Conservation (phyloP, 2,888 invertebrate species). For the Perdita meconis region DNA sequence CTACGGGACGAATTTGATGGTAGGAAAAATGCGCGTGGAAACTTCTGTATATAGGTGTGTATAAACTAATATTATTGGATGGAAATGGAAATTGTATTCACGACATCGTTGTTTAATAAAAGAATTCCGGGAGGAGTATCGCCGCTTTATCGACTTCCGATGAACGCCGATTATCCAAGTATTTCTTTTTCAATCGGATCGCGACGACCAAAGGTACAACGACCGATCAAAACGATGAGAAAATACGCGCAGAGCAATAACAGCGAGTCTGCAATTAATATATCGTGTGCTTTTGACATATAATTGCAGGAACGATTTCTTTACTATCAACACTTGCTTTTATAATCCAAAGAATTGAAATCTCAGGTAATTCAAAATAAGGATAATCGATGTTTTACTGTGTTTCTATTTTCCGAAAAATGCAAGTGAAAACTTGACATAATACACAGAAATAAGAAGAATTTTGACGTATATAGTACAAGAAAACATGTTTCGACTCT, state of each 20-base stretch:
- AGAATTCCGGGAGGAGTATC: constrained; percentile 24
- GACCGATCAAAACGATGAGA: constrained; percentile 16
- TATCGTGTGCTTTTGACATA: neutral
- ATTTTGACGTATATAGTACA: no score
- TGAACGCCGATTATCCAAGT: constrained; percentile 15
- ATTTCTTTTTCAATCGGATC: constrained; percentile 31
- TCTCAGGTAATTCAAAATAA: no score
- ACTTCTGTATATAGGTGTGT: no score
- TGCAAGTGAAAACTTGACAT: no score
- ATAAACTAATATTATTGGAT: constrained; percentile 1
- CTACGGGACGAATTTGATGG: no score
- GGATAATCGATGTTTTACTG: no score
- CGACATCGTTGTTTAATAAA: constrained; percentile 25
- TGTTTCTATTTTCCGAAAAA: no score
- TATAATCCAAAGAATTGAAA: no score
- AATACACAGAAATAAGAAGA: no score
- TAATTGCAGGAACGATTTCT: neutral
- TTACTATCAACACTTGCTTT: neutral
- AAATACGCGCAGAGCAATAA: neutral
- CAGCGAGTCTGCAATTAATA: neutral
- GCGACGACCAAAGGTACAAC: constrained; percentile 9
- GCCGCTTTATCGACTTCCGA: constrained; percentile 33
- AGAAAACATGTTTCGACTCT: no score
- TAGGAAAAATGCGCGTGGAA: no score
- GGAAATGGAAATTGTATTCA: constrained; percentile 27